phyloP scores from a whole-genome alignment of 2,888 invertebrate genomes.

The Hydrotaea cyrtoneurina region DNA sequence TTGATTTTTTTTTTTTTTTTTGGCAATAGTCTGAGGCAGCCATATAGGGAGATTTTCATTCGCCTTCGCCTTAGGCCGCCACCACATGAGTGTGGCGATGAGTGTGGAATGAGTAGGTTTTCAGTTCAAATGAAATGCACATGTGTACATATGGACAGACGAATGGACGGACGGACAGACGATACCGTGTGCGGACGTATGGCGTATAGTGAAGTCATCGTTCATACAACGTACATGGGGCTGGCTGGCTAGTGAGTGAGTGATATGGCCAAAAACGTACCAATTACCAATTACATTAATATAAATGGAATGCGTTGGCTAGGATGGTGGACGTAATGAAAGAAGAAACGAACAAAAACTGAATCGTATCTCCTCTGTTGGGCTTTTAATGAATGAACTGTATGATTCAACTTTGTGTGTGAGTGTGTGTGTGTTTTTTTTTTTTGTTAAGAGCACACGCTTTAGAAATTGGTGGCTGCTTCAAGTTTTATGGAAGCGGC shows the following conservation, averaged over 20 bases:
- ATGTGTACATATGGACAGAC: conserved; percentile 10
- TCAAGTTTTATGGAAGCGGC: conserved; percentile 60
- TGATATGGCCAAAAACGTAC: conserved; percentile 57
- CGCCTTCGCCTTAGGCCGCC: conserved; percentile 43
- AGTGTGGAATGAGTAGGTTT: conserved; percentile 53
- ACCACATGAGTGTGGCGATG: neutral
- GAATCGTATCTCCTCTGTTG: neutral
- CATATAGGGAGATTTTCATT: conserved; percentile 65
- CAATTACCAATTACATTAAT: conserved; percentile 53
- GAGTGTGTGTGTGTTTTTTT: too few species aligned
- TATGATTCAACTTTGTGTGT: conserved; percentile 58
- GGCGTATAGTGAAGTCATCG: conserved; percentile 60
- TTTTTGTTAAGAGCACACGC: neutral
- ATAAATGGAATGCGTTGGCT: conserved; percentile 65
- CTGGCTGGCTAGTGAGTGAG: neutral
- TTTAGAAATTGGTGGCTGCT: neutral
- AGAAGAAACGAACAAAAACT: neutral
- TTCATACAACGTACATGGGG: conserved; percentile 27
- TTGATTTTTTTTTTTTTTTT: conserved; percentile 33
- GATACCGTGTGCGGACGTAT: neutral
- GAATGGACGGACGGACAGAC: neutral
- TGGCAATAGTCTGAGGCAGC: conserved; percentile 56
- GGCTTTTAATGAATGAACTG: conserved; percentile 48
- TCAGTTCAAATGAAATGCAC: conserved; percentile 10
- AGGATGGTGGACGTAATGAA: conserved; percentile 43